Conservation (phyloP, 2,113 vertebrate genomes). For the Geococcyx californianus region DNA sequence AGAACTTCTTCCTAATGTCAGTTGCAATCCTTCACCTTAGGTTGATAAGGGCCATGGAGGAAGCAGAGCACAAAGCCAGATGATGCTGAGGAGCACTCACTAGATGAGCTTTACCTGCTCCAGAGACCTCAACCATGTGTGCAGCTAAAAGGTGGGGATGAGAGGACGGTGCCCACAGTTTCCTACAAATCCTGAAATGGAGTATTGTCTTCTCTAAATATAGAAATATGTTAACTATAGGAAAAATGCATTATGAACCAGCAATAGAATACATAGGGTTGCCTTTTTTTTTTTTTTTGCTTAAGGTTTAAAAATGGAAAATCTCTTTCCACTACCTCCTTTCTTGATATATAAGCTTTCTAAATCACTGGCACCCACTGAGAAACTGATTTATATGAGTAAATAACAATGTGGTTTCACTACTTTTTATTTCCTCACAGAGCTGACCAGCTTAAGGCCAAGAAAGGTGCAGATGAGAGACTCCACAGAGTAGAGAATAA, state of each 20-base stretch:
- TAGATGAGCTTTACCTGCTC: neutral
- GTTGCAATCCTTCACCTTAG: neutral
- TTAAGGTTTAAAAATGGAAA: neutral
- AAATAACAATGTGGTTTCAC: constrained; percentile 1
- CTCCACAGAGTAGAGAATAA: neutral
- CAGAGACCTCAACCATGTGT: neutral
- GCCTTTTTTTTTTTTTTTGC: neutral
- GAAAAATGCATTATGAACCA: neutral
- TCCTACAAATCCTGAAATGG: neutral
- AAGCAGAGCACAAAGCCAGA: neutral
- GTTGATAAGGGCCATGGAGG: neutral
- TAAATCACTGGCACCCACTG: neutral
- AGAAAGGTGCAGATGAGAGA: neutral
- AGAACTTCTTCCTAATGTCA: too few species aligned
- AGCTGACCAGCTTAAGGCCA: neutral
- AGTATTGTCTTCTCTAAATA: neutral
- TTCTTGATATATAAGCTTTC: neutral
- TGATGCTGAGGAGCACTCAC: accelerated
- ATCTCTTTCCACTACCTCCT: neutral
- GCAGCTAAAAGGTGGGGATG: neutral
- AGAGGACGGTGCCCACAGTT: neutral
- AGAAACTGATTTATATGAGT: neutral
- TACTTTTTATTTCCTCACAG: neutral
- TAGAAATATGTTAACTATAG: neutral
- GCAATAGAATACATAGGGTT: neutral